Conservation (phyloP, 2,113 vertebrate species). For the Hiodon tergisus region DNA sequence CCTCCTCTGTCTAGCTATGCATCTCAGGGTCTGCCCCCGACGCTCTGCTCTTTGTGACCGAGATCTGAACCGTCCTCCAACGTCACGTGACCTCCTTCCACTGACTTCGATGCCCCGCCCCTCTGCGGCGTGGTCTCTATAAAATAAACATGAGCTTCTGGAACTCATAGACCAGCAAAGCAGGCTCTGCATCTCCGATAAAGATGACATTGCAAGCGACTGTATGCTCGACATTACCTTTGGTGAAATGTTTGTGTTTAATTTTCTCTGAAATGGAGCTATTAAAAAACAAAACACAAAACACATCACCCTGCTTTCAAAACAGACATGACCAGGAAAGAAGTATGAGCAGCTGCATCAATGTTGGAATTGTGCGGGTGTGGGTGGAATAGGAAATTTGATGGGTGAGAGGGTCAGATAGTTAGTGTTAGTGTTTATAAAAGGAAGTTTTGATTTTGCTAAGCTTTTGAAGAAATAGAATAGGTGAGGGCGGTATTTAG, state of each 20-base stretch:
- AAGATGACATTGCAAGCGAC: neutral
- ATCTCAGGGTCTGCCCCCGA: neutral
- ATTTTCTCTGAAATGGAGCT: neutral
- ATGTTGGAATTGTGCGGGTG: neutral
- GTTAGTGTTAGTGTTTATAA: neutral
- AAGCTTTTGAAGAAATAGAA: too few species aligned
- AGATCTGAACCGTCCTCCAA: neutral
- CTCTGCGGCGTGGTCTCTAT: neutral
- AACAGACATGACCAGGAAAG: neutral
- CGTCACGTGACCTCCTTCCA: neutral
- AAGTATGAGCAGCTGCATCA: neutral
- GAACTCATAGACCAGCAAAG: neutral
- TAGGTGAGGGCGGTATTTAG: too few species aligned
- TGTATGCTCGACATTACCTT: neutral
- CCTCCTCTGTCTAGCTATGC: neutral
- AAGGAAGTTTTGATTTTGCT: too few species aligned
- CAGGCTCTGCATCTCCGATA: neutral
- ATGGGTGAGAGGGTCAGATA: neutral
- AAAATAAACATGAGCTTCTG: conserved; percentile 15
- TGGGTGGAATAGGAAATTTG: neutral
- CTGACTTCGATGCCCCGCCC: neutral
- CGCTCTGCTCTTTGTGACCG: neutral
- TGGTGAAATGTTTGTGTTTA: neutral
- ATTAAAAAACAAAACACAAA: neutral
- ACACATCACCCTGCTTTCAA: neutral